Conservation (phyloP, 2,797 vertebrate genomes). For the Argentina silus region DNA sequence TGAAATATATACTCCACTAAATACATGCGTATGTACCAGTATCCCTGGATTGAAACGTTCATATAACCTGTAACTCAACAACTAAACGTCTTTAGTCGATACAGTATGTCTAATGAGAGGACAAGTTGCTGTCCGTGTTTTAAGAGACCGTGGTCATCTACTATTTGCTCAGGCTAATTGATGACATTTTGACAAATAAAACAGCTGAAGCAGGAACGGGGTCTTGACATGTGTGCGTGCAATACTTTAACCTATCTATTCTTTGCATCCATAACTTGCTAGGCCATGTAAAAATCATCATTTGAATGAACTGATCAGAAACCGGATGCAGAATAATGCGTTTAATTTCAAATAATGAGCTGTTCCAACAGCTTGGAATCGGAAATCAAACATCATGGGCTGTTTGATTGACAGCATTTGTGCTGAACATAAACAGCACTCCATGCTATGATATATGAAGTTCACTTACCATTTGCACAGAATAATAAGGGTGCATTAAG, state of each 20-base stretch:
- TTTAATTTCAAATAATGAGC: slow-evolving; percentile 4
- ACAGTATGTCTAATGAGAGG: background rate
- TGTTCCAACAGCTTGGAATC: background rate
- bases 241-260: slow-evolving; percentile 1
- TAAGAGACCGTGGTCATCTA: background rate
- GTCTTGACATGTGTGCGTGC: background rate
- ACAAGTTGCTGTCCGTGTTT: background rate
- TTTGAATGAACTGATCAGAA: background rate
- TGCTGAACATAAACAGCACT: background rate
- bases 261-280: background rate
- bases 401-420: background rate
- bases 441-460: slow-evolving; percentile 9
- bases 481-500: slow-evolving; percentile 79
- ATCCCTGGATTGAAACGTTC: background rate
- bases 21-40: background rate
- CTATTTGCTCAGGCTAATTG: background rate
- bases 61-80: slow-evolving; percentile 3
- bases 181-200: background rate
- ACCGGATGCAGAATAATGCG: background rate
- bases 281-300: background rate
- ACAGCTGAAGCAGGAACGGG: background rate
- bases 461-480: slow-evolving; percentile 83
- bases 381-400: background rate
- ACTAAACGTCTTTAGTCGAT: background rate
- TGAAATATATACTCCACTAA: background rate